Evolutionary conservation across 2,113 vertebrate species (phyloP), one percentile per base, ranked within the genome.

Genomic region (Podarcis raffonei): DNA sequence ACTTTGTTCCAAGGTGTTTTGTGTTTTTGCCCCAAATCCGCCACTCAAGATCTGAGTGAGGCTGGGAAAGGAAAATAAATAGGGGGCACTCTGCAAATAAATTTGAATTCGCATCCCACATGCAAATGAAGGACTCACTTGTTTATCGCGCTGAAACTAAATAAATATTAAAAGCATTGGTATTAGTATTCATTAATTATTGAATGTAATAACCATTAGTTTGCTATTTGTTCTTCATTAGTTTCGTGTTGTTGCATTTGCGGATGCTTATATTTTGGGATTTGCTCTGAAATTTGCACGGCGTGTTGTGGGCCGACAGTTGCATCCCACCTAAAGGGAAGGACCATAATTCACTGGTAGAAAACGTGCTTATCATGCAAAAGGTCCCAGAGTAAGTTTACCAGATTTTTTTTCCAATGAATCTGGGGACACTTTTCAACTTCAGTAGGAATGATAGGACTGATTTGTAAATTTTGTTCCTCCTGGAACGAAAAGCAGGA

Each of bases 201-300:
- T 75, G 69, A 82, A 48, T 1, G 22, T 42, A 62, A 75, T n/a
- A 62, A 65, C 79, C 53, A 74, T 82, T 81, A 8, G 16, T 82
- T 75, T 88, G 53, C 80, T 88, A 39, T 82, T 82, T 82, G 69
- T 35, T 48, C 16, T 82, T 82, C 79, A 75, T 75, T 75, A n/a
- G 48, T n/a, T 88, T 74, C n/a, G 2, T 82, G 53, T 74, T 42
- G 59, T 23, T 42, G 25, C 69, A 37, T 79, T 22, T 65, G 85
- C 48, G 37, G 12, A 30, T 68, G 20, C 62, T 78, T 42, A 69
- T 69, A 80, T 69, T 39, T 74, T 59, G 32, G 65, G 78, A 81
- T 30, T 74, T 25, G 12, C 20, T 35, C 37, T 87, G 27, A 62
- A 87, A 87, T 59, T 12, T 22, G 9, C 1, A 16, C 30, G 12